Percentiles rank a stretch among this genome's conserved stretches.
Conservation (phyloP, 2,797 vertebrate species). For the Lepidocolaptes lacrymiger region DNA sequence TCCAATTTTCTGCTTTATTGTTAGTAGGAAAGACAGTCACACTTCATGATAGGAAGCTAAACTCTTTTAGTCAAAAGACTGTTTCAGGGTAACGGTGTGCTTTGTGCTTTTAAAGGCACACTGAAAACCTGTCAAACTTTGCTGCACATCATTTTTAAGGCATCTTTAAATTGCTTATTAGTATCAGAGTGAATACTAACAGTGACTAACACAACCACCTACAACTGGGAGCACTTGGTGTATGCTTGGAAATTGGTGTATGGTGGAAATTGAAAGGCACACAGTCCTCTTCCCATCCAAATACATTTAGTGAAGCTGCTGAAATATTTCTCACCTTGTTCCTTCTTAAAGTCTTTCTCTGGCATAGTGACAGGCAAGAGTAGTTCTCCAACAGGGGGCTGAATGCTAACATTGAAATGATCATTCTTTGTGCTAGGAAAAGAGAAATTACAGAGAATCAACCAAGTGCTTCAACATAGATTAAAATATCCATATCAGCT, state of each 20-base stretch:
- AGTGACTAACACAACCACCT: not conserved
- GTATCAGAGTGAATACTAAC: not conserved
- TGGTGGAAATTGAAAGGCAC: not conserved
- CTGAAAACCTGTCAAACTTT: constrained; percentile 24
- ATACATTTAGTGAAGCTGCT: not conserved
- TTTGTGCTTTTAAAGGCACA: constrained; percentile 13
- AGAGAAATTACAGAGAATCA: constrained; percentile 38
- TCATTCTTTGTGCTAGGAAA: constrained; percentile 88
- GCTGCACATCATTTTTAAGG: not conserved
- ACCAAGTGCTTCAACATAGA: not conserved
- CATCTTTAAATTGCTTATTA: constrained; percentile 20
- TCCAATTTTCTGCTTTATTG: constrained; percentile 11
- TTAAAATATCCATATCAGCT: not conserved
- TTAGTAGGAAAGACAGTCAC: not conserved
- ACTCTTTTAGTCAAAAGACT: not conserved
- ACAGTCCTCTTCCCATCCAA: not conserved
- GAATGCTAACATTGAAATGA: constrained; percentile 89
- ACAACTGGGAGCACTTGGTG: not conserved
- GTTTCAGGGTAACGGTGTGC: not conserved
- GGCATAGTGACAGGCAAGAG: constrained; percentile 89
- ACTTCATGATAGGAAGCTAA: constrained; percentile 9
- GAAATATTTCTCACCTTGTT: constrained; percentile 85
- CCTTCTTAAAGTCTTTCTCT: constrained; percentile 89
- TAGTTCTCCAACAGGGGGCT: constrained; percentile 91
- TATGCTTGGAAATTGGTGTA: not conserved